Evolutionary conservation across 1,140 invertebrate genomes (phyloP), one percentile per base, ranked within the genome.

Genomic region (Lepidurus arcticus): DNA sequence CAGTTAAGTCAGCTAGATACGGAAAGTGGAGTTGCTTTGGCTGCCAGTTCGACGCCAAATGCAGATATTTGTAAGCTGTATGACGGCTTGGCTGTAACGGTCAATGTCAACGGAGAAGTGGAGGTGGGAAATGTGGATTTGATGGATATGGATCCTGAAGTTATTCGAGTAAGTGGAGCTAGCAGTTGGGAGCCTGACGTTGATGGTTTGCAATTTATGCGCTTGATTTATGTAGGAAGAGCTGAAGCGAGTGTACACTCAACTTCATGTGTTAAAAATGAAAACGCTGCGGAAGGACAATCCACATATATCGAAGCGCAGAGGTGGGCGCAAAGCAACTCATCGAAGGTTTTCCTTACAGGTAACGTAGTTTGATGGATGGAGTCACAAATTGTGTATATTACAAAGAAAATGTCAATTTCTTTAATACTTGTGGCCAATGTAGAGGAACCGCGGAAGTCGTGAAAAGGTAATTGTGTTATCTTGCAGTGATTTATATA

Each of bases 261-360:
- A 96, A 85, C 86, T 96, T 81, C 91, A 93, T 85, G 88, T 93
- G 65, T 88, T 96, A 81, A 91, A 94, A 81, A 94, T 94, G 84
- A 95, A 96, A 86, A 94, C 93, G 16, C 90, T 97, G 84, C 88
- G 95, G 75, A 90, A 93, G 81, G 95, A 97, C 86, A 98, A 98
- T 88, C 96, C 95, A 26, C 95, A 98, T 88, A 96, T 98, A 84
- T 94, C 92, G 78, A 96, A 96, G 86, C 87, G 94, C 78, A 88
- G 94, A 78, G 94, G 95, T 7, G 95, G 95, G n/a, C 88, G 94
- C 78, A 97, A 97, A 86, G 91, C 92, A 79, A 94, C 93, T 16
- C 94, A 96, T 85, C 88, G 95, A 82, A 88, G 93, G 79, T 96
- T 96, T 86, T 94, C 93, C 78, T 86, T 95, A 81, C 93, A 96